Conservation (phyloP, 2,113 vertebrate genomes). For the Maccullochella peelii region DNA sequence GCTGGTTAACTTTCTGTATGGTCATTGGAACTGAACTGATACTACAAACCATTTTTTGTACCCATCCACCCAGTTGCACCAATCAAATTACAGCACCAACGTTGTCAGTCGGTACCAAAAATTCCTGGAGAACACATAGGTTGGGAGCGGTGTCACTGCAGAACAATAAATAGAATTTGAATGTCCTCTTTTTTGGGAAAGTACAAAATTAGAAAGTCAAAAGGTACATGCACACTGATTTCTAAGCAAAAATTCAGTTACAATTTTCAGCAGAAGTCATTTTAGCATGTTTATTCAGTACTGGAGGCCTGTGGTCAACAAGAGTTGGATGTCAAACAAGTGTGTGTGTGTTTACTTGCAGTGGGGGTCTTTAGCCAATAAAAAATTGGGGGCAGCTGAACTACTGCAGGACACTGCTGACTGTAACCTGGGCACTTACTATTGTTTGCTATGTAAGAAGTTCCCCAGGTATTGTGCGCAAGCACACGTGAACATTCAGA, state of each 20-base stretch:
- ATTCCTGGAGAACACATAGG: not conserved
- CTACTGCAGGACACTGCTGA: constrained; percentile 26
- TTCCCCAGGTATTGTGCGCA: not conserved
- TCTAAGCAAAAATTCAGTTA: not conserved
- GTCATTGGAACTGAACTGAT: not conserved
- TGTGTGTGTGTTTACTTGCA: not conserved
- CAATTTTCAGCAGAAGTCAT: not conserved
- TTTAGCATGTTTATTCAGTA: not conserved
- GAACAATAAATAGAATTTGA: too few species aligned
- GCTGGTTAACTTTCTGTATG: not conserved
- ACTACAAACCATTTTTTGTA: too few species aligned
- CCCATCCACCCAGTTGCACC: not conserved
- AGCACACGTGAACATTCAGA: constrained; percentile 24
- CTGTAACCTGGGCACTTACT: constrained; percentile 40
- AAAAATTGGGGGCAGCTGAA: constrained; percentile 15
- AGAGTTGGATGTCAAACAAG: not conserved
- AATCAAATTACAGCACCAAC: not conserved
- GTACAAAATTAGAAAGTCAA: too few species aligned
- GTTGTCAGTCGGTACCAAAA: not conserved
- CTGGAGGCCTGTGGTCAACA: not conserved
- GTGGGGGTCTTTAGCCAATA: not conserved
- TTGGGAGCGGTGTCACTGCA: not conserved
- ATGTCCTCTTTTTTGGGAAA: too few species aligned
- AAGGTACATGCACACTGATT: not conserved
- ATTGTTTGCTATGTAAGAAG: constrained; percentile 22